Conservation (phyloP, 2,888 invertebrate species). For the Dryocosmus kuriphilus region DNA sequence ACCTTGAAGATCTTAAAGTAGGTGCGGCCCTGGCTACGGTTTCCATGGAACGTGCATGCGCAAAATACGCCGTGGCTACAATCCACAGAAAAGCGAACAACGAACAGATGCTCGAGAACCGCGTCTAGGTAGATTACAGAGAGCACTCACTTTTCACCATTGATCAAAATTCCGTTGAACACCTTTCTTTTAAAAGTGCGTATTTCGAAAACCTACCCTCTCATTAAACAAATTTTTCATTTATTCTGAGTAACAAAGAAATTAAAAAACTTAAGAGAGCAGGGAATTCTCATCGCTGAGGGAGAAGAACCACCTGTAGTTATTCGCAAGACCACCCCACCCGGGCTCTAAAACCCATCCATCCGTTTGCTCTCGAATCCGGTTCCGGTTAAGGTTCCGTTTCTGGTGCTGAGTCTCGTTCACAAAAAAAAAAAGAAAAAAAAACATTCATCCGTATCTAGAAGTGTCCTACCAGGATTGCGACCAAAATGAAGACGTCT, state of each 20-base stretch:
- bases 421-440: background rate
- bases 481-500: slow-evolving; percentile 85
- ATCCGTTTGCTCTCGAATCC: slow-evolving; percentile 33
- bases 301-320: slow-evolving; percentile 74
- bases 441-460: background rate
- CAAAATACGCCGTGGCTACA: slow-evolving; percentile 64
- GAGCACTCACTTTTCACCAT: background rate
- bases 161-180: background rate
- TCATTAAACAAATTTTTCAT: background rate
- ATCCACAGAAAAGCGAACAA: slow-evolving; percentile 50
- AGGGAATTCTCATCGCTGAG: slow-evolving; percentile 16
- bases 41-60: slow-evolving; percentile 67
- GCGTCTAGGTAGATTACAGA: slow-evolving; percentile 60
- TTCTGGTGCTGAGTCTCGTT: slow-evolving; percentile 10
- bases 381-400: slow-evolving; percentile 28
- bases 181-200: background rate
- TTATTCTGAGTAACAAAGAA: slow-evolving; percentile 4
- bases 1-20: slow-evolving; percentile 58
- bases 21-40: slow-evolving; percentile 70
- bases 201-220: background rate
- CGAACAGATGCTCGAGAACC: slow-evolving; percentile 66
- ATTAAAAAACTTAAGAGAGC: slow-evolving; percentile 11
- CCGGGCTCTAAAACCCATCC: slow-evolving; percentile 45
- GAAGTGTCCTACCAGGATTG: slow-evolving; percentile 62
- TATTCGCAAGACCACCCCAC: slow-evolving; percentile 49